These are phyloP conservation scores for Cossypha niveicapilla DNA, from an alignment of 2,797 vertebrate genomes.

Conservation along the genomic window DNA sequence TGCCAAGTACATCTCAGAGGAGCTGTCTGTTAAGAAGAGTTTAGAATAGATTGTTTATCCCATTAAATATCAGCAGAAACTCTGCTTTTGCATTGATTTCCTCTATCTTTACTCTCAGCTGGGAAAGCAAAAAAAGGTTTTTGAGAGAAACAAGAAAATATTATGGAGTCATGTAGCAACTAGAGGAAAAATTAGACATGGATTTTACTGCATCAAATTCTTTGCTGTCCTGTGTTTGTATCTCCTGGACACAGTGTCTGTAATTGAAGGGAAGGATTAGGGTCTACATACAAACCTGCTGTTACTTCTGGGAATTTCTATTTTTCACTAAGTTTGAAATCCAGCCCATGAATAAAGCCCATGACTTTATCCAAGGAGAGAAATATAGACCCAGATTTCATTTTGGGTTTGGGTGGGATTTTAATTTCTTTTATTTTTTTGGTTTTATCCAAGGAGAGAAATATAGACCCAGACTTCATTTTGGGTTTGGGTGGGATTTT, in stretches of 20 bases:
- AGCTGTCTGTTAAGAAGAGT: conserved; percentile 9
- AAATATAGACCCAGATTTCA: neutral
- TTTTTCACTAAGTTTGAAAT: neutral
- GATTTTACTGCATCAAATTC: neutral
- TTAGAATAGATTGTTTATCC: conserved; percentile 50
- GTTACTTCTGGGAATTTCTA: neutral
- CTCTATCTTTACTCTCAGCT: conserved; percentile 6
- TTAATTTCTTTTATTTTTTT: too few species aligned
- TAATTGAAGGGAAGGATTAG: neutral
- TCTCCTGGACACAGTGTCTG: neutral
- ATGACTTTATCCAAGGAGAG: neutral
- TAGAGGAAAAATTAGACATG: neutral
- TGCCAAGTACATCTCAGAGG: conserved; percentile 47
- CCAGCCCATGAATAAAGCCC: neutral
- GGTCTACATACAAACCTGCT: neutral
- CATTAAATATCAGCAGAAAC: conserved; percentile 46
- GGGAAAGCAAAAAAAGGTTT: neutral
- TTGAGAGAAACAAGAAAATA: neutral
- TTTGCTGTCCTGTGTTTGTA: neutral
- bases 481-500: neutral
- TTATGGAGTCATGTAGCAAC: neutral
- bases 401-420: neutral
- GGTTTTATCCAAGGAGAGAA: neutral
- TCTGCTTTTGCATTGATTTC: conserved; percentile 40
- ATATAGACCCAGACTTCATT: neutral